These are phyloP conservation scores for Passerina amoena DNA, from an alignment of 2,113 vertebrate species.

Conservation along the genomic window DNA sequence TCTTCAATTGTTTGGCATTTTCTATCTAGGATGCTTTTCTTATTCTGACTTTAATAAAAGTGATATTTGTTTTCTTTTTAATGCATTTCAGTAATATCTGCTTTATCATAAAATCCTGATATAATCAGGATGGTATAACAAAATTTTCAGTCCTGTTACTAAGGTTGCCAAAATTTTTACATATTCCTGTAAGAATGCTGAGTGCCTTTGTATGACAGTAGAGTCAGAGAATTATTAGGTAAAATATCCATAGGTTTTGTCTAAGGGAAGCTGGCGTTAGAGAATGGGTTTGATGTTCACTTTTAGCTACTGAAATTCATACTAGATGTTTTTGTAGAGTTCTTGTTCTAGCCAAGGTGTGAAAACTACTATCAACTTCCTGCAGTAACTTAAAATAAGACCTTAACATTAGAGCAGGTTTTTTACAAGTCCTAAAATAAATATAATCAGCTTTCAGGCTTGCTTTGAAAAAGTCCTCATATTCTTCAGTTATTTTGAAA, in stretches of 20 bases:
- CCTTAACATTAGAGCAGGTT: neutral
- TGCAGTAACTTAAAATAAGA: neutral
- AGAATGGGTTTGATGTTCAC: neutral
- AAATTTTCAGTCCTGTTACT: neutral
- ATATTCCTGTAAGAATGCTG: neutral
- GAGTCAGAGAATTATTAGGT: neutral
- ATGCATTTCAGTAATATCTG: neutral
- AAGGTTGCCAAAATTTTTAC: neutral
- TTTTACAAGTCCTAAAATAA: neutral
- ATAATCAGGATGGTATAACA: neutral
- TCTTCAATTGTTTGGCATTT: neutral
- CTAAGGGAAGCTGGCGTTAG: neutral
- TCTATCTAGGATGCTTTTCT: neutral
- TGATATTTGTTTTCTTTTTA: neutral
- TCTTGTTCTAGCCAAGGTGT: neutral
- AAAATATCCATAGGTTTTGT: neutral
- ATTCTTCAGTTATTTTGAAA: neutral
- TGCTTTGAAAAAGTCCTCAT: neutral
- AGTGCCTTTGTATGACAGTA: neutral
- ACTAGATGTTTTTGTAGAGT: neutral
- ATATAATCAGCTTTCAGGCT: neutral
- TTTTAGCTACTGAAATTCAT: neutral
- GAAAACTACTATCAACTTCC: neutral
- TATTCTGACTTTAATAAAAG: neutral
- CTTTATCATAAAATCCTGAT: neutral